Conservation (phyloP, 1,140 invertebrate genomes). For the Camponotus pennsylvanicus region DNA sequence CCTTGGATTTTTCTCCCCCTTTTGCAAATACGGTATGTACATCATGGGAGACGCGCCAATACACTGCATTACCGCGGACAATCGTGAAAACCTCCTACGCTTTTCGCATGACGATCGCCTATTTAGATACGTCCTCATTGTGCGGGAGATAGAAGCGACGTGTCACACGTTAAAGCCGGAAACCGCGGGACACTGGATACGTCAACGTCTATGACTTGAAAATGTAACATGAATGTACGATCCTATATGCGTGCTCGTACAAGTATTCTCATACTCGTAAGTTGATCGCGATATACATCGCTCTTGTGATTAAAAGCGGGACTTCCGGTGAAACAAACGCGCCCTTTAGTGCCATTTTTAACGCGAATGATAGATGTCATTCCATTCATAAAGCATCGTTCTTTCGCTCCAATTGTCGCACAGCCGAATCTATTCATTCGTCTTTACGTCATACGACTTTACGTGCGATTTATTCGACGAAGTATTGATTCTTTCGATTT, state of each 20-base stretch:
- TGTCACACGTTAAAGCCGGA: conserved; percentile 25
- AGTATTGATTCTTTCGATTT: neutral
- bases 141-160: conserved; percentile 23
- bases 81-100: conserved; percentile 48
- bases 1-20: conserved; percentile 19
- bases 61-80: conserved; percentile 18
- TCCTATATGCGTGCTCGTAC: neutral
- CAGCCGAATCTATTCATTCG: neutral
- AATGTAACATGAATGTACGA: neutral
- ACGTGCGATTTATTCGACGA: neutral
- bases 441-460: neutral
- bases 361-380: neutral
- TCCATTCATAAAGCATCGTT: neutral
- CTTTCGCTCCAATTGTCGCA: neutral
- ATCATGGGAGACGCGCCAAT: neutral
- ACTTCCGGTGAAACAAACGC: neutral
- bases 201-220: neutral
- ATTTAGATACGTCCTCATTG: conserved; percentile 59
- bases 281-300: neutral
- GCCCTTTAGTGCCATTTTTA: conserved; percentile 8
- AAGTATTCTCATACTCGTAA: neutral
- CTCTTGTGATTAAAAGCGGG: conserved; percentile 16
- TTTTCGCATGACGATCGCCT: conserved; percentile 46
- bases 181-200: conserved; percentile 28
- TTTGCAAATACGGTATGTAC: conserved; percentile 12